phyloP scores from a whole-genome alignment of 2,888 invertebrate species.

The Nipponacmea schrenckii region DNA sequence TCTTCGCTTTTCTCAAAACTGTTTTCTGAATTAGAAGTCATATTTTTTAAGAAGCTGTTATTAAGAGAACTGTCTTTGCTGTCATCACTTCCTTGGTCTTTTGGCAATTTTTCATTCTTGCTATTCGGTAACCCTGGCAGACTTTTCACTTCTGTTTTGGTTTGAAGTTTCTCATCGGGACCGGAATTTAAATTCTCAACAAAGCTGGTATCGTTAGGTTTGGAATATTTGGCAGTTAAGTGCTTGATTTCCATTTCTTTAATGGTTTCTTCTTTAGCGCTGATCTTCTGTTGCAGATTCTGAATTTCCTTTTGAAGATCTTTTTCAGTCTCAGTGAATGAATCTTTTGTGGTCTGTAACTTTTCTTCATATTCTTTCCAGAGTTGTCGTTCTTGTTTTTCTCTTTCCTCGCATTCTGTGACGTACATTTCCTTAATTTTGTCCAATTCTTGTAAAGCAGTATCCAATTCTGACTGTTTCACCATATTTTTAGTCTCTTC shows the following conservation, averaged over 20 bases:
- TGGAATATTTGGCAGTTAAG: neutral
- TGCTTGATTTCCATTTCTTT: conserved; percentile 44
- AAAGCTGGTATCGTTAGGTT: neutral
- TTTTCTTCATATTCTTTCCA: conserved; percentile 33
- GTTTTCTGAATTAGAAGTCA: neutral
- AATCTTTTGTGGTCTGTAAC: conserved; percentile 14
- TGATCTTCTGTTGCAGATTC: conserved; percentile 38
- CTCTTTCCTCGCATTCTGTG: conserved; percentile 53
- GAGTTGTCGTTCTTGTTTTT: conserved; percentile 35
- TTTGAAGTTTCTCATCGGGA: neutral
- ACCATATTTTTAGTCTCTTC: conserved; percentile 40
- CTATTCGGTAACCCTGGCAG: neutral
- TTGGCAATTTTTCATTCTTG: neutral
- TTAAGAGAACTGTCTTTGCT: neutral
- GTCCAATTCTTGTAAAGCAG: conserved; percentile 50
- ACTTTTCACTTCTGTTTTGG: neutral
- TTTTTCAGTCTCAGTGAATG: neutral
- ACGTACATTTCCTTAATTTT: conserved; percentile 62
- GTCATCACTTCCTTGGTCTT: neutral
- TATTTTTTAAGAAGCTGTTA: neutral
- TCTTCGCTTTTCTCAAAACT: conserved; percentile 3
- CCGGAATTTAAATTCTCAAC: neutral
- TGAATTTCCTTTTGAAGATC: conserved; percentile 32
- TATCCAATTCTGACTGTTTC: conserved; percentile 47
- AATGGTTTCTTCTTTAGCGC: conserved; percentile 38